phyloP scores from a whole-genome alignment of 2,113 vertebrate species.

The Sinocyclocheilus anshuiensis region DNA sequence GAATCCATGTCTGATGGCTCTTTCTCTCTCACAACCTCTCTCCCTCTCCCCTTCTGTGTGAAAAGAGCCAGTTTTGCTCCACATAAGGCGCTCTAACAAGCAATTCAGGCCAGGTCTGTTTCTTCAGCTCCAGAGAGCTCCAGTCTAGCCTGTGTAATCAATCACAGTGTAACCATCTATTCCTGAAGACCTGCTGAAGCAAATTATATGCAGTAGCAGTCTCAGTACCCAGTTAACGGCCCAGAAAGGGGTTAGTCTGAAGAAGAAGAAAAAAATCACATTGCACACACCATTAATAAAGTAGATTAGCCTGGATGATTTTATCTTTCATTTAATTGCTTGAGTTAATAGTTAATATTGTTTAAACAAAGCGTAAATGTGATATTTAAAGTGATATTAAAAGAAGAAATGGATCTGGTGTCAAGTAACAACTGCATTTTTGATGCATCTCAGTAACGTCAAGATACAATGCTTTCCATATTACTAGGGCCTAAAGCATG shows the following conservation, averaged over 20 bases:
- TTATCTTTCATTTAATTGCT: constrained; percentile 15
- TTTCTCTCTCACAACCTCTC: constrained; percentile 37
- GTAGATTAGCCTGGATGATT: constrained; percentile 8
- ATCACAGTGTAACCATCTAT: constrained; percentile 75
- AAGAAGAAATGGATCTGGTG: neutral
- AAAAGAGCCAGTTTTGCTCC: constrained; percentile 50
- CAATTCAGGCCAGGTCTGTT: constrained; percentile 66
- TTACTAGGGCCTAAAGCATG: neutral
- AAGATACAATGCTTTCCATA: neutral
- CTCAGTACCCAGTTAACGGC: constrained; percentile 37
- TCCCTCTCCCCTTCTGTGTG: constrained; percentile 40
- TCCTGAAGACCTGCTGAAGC: constrained; percentile 67
- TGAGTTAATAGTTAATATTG: neutral
- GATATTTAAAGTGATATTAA: neutral
- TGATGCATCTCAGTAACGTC: neutral
- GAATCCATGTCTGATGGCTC: neutral
- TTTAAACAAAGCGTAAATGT: neutral
- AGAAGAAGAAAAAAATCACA: neutral
- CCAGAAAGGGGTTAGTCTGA: constrained; percentile 23
- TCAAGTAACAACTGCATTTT: neutral
- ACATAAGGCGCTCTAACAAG: constrained; percentile 42
- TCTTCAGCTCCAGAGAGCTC: constrained; percentile 55
- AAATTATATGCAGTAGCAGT: constrained; percentile 65
- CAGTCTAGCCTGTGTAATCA: constrained; percentile 68
- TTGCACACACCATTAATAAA: neutral